A percentile compares a stretch with the other conserved stretches of the same genome.
Evolutionary conservation across 2,888 invertebrate genomes (phyloP).

Genomic region (Ophion ellenae): DNA sequence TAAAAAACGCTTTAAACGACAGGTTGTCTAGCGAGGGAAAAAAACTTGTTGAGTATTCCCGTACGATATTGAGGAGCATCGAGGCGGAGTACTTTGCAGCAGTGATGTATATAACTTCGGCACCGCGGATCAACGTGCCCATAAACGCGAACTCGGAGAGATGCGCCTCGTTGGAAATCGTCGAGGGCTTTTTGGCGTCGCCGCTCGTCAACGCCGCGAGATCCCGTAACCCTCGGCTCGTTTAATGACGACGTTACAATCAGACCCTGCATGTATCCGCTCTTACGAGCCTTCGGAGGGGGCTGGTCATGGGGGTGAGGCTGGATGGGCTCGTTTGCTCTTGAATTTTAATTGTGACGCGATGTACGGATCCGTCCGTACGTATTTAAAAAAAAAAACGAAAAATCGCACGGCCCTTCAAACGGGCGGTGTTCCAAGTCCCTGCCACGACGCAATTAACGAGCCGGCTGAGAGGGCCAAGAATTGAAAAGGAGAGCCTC

Average conservation of each 20-base stretch:
- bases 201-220: not conserved
- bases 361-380: conserved; percentile 21
- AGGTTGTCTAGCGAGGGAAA: not conserved
- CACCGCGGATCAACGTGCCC: not conserved
- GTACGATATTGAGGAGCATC: too few relatives aligned
- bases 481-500: not conserved
- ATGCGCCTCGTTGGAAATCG: not conserved
- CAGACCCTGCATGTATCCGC: not conserved
- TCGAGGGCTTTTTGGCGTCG: not conserved
- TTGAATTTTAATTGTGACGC: conserved; percentile 58
- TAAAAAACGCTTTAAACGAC: not conserved
- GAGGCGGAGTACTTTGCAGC: too few relatives aligned
- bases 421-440: not conserved
- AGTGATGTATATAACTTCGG: not conserved
- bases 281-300: not conserved
- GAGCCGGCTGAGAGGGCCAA: conserved; percentile 1
- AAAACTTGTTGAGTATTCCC: not conserved
- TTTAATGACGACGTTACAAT: conserved; percentile 1
- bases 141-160: not conserved
- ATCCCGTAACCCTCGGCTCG: not conserved
- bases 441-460: conserved; percentile 29
- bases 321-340: conserved; percentile 34
- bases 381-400: conserved; percentile 19
- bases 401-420: not conserved
- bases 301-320: not conserved